Percentiles rank a stretch among this genome's conserved stretches.
Evolutionary conservation across 2,113 vertebrate genomes (phyloP).

Genomic region (Chionomys nivalis): DNA sequence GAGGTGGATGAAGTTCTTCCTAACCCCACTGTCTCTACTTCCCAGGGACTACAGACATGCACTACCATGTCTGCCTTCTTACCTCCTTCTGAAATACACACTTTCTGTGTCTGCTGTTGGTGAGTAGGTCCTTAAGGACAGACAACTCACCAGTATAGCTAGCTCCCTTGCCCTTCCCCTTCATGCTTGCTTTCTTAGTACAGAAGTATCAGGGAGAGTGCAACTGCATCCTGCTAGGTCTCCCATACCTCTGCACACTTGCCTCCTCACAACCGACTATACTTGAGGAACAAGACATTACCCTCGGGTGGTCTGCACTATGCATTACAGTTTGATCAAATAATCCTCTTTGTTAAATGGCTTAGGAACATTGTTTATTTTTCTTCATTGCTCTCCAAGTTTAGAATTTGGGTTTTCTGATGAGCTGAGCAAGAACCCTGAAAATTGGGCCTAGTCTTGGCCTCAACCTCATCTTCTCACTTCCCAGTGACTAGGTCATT

Average conservation of each 20-base stretch:
- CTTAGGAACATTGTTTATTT: not conserved
- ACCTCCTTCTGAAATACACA: not conserved
- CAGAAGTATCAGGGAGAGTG: not conserved
- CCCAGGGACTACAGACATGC: not conserved
- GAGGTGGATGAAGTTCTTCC: not conserved
- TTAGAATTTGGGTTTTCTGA: not conserved
- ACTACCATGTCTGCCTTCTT: not conserved
- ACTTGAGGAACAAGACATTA: not conserved
- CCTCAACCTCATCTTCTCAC: not conserved
- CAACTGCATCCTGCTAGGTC: accelerated
- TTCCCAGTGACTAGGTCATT: not conserved
- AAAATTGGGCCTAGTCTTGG: not conserved
- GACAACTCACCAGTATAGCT: not conserved
- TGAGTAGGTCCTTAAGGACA: not conserved
- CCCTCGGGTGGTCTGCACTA: not conserved
- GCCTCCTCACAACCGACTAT: not conserved
- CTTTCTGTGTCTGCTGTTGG: not conserved
- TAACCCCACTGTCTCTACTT: not conserved
- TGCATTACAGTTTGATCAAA: not conserved
- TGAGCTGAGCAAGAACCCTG: not conserved
- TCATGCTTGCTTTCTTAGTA: not conserved
- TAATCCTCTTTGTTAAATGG: not conserved
- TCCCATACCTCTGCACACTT: not conserved
- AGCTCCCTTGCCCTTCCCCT: not conserved
- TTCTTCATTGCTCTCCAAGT: not conserved